Percentiles rank a stretch among this genome's conserved stretches.
These are phyloP conservation scores for Cyanoramphus novaezelandiae DNA, from an alignment of 2,113 vertebrate species.

Conservation along the genomic window DNA sequence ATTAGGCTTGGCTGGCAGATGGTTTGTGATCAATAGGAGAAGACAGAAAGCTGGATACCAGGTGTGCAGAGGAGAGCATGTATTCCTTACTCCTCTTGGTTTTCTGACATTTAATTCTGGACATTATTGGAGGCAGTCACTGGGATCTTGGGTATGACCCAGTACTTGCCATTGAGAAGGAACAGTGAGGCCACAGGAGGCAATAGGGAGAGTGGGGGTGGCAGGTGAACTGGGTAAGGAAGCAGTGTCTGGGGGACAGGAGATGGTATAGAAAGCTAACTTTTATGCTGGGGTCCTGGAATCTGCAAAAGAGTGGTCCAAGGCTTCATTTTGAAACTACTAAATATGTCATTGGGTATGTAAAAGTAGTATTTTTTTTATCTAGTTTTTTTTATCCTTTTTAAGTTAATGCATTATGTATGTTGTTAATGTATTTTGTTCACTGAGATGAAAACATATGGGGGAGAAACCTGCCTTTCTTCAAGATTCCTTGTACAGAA, in stretches of 20 bases:
- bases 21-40: background rate
- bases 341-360: background rate
- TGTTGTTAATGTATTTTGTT: background rate
- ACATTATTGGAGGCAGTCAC: background rate
- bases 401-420: background rate
- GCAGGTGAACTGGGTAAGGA: background rate
- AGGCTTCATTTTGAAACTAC: background rate
- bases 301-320: background rate
- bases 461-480: background rate
- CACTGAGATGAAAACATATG: background rate
- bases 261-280: background rate
- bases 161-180: background rate
- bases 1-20: background rate
- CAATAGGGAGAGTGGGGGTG: rapidly evolving
- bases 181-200: background rate
- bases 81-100: background rate
- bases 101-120: background rate
- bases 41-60: background rate
- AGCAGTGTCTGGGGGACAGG: background rate
- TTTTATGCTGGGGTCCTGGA: background rate
- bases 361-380: background rate
- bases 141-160: background rate
- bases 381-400: background rate
- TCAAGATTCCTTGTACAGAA: background rate
- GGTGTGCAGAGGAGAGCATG: background rate